Evolutionary conservation across 2,113 vertebrate species (phyloP), one percentile per base, ranked within the genome.

Genomic region (Columba janthina): DNA sequence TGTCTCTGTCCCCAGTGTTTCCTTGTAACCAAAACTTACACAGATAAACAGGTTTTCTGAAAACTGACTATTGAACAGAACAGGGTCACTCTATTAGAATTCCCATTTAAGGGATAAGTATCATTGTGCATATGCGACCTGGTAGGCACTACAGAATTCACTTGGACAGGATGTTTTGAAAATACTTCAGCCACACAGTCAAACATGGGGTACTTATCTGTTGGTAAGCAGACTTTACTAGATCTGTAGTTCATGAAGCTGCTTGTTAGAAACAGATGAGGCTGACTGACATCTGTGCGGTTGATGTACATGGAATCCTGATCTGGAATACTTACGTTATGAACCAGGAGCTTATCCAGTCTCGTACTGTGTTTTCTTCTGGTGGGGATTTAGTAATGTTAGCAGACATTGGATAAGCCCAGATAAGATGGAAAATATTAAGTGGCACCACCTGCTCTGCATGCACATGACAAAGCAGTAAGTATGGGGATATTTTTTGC

Each of bases 381-480:
- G 29, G 26, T 74, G 64, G 11, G 34, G 60, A 73, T 80, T 94
- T 85, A 83, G 64, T 94, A 77, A 66, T 57, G 10, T 61, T 90
- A 78, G 56, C 56, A 86, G 78, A 67, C 24, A 74, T 3, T 64
- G 53, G 64, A 70, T 85, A 94, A 94, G 31, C 34, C 48, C 15
- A 74, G 75, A 71, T 86, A 92, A 93, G 26, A 88, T 51, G 44
- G 60, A 90, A 94, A 91, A 60, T 70, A 88, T 21, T 93, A 88
- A 58, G 29, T 60, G 69, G 21, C 67, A 89, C 60, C 66, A 74
- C 51, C 56, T 90, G 75, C 42, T 83, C 50, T 91, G 12, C 38
- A 40, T 69, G 58, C 56, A 50, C 5, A 22, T 76, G 66, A 75
- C 58, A 85, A 76, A 81, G 29, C 36, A 82, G 22, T 86, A 90